These are phyloP conservation scores for Eilema griseolum DNA, from an alignment of 2,888 invertebrate genomes.

Conservation along the genomic window DNA sequence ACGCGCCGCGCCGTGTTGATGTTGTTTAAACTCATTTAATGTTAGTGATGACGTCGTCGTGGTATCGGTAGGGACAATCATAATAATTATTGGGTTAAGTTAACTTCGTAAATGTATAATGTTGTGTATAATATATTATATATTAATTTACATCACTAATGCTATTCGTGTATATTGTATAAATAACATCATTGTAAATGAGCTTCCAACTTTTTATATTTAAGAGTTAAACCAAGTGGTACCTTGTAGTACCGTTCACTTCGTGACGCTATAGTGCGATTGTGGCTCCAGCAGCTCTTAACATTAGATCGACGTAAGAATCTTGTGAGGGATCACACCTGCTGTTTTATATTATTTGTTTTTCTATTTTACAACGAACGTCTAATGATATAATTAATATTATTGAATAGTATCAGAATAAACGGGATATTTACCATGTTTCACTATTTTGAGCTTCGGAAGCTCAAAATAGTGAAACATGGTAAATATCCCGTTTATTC, in stretches of 20 bases:
- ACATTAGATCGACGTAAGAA: constrained; percentile 13
- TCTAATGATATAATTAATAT: constrained; percentile 29
- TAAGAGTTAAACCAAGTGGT: constrained; percentile 6
- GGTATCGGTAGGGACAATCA: constrained; percentile 24
- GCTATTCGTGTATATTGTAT: constrained; percentile 29
- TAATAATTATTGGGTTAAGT: constrained; percentile 28
- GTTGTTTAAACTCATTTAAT: constrained; percentile 12
- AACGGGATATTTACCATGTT: too few relatives aligned
- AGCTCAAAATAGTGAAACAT: too few relatives aligned
- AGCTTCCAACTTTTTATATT: constrained; percentile 36
- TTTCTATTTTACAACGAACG: constrained; percentile 53
- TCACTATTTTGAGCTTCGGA: too few relatives aligned
- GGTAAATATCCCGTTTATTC: too few relatives aligned
- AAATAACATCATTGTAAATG: constrained; percentile 21
- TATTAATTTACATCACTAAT: constrained; percentile 24
- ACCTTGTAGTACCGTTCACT: not conserved
- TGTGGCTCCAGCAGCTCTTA: constrained; percentile 33
- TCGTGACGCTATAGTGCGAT: not conserved
- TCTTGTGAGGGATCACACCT: not conserved
- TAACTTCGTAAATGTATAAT: constrained; percentile 31
- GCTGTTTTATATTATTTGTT: constrained; percentile 12
- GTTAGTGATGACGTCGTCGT: constrained; percentile 11
- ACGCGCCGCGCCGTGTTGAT: constrained; percentile 21
- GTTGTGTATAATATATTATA: constrained; percentile 39
- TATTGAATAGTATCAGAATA: constrained; percentile 42